Evolutionary conservation across 2,113 vertebrate genomes (phyloP), one percentile per base, ranked within the genome.

Genomic region (Collichthys lucidus): DNA sequence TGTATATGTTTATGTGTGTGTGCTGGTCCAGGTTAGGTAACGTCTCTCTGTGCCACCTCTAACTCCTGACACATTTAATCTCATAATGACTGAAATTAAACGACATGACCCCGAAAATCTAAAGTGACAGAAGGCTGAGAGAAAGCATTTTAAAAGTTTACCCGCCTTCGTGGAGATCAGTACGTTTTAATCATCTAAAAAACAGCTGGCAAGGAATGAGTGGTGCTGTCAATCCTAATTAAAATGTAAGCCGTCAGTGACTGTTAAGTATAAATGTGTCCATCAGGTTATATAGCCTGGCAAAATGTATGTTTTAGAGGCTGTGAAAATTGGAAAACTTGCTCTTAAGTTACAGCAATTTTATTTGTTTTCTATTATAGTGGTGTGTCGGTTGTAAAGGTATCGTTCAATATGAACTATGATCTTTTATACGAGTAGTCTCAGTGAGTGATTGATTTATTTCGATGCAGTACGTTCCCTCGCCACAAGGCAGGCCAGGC

Each of bases 11-110:
- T 63, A 40, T 66, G 63, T 57, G 69, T 81, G 52, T 77, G 74
- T 74, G 70, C 16, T 60, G 26, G 57, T 52, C 24, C n/a, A 57
- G 66, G 77, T 91, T 90, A 89, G 84, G 88, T 92, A 85, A 92
- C 66, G 88, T 87, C 87, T 91, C 72, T 24, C 10, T 29, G 44
- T 68, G 73, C 29, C 60, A 76, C 64, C 75, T 55, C 75, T 75
- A 67, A 64, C 68, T 84, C 29, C 59, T 22, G 44, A 42, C 65
- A 78, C 47, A 47, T 47, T 56, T 46, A 11, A 86, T 79, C 79
- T 79, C 65, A 52, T 66, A 49, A 62, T 65, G 69, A 60, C 55
- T 74, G 71, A 81, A 74, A 84, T 86, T 40, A 65, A 60, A 59
- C 60, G 66, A 78, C 46, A 17, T 14, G 26, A 80, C 16, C 16